These are phyloP conservation scores for Varanus komodoensis DNA, from an alignment of 2,113 vertebrate species.

Conservation along the genomic window DNA sequence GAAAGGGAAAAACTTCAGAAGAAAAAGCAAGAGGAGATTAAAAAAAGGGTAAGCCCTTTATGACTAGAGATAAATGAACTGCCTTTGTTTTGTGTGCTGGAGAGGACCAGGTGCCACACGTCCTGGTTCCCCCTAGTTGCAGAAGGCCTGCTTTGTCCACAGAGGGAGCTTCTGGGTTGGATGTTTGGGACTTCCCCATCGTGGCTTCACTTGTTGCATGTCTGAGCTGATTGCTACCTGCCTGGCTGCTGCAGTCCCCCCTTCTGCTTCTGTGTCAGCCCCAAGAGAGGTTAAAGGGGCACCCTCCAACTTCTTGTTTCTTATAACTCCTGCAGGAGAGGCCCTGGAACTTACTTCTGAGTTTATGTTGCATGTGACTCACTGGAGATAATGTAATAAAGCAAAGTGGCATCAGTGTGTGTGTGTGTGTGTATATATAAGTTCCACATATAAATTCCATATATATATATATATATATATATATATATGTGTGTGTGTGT, in stretches of 20 bases:
- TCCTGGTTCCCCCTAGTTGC: not conserved
- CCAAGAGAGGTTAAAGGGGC: not conserved
- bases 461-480: no score
- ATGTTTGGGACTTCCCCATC: not conserved
- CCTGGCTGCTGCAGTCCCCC: not conserved
- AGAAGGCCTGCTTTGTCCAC: not conserved
- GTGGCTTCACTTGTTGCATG: not conserved
- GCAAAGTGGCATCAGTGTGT: not conserved
- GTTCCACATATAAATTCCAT: no score
- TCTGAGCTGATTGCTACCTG: not conserved
- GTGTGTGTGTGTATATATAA: not conserved
- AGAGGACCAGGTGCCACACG: not conserved
- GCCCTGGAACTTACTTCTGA: not conserved
- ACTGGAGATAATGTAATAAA: not conserved
- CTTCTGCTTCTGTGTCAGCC: not conserved
- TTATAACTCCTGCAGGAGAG: no score
- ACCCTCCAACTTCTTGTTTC: no score
- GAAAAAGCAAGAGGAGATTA: conserved; percentile 89
- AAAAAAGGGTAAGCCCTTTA: conserved; percentile 77
- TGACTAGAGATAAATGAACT: not conserved
- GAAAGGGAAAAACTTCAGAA: conserved; percentile 92
- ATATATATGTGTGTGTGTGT: no score
- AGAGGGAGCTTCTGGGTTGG: not conserved
- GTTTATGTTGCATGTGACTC: not conserved
- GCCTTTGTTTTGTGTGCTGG: not conserved